Base-by-base conservation (phyloP, 1,140 invertebrate species). In the Drosophila ficusphila region DNA sequence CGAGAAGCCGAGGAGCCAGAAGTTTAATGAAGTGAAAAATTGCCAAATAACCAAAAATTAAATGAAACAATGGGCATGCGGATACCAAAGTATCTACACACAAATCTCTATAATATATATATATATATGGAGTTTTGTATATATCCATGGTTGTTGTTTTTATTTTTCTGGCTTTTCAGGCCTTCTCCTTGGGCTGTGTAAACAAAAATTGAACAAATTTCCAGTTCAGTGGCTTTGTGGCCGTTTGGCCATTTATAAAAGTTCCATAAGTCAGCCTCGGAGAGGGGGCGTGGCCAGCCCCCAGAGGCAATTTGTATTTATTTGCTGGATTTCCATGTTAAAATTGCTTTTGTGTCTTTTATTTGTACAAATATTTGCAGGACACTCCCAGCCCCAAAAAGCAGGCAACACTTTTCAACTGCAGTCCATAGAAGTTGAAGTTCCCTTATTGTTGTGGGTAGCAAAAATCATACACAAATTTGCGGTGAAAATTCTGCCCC, bases 21-120 rank as follows among this genome's bases (percentile, higher is more conserved):
- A 41, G 81, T 85, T 85, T 76, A 85, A 85, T 85, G 81, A 86
- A 85, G 81, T 85, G 81, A 86, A 85, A 85, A 85, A 85, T 86
- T 86, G 81, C 81, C 67, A 85, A 77, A 85, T 85, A 85, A 85
- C 81, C 81, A 85, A 85, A 85, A 85, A 85, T 85, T 86, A 85
- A 86, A 88, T 81, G 67, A 57, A 81, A 67, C 46, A 47, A 42
- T 67, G 44, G 25, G 6, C 19, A 48, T 27, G 5, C 11, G 33
- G 23, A 31, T 48, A 29, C 9, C 25, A 27, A 58, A 11, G 9
- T 38, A 25, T 48, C 25, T 41, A 49, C 12, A 62, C 47, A 41
- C 16, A 48, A 31, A 39, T 23, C 12, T 41, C 16, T 60, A 34
- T 62, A 31, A 39, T 23, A 9, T 41, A n/a, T 60, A 34, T 62